Evolutionary conservation across 2,113 vertebrate species (phyloP).

Genomic region (Trogon surrucura): DNA sequence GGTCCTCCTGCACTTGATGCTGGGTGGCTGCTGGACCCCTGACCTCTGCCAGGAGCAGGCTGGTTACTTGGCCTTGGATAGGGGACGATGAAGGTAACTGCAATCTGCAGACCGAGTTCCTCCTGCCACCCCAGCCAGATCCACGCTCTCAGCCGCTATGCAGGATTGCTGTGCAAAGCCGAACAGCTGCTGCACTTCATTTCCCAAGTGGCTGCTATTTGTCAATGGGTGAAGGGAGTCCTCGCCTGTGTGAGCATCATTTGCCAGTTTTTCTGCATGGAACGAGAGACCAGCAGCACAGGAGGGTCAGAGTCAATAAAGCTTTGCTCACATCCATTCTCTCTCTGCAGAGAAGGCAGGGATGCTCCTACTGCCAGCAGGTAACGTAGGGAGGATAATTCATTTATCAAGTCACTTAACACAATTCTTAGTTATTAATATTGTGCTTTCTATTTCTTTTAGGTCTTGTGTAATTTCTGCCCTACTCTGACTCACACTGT

Average conservation of each 20-base stretch:
- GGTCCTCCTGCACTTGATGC: background rate
- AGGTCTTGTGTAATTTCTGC: background rate
- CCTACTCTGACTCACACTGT: conserved; percentile 14
- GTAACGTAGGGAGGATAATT: background rate
- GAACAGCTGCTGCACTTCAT: background rate
- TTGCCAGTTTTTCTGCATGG: background rate
- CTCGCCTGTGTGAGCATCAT: fast-evolving
- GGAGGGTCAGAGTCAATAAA: background rate
- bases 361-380: background rate
- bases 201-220: background rate
- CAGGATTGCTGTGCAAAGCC: background rate
- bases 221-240: background rate
- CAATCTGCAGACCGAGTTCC: background rate
- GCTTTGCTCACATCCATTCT: background rate
- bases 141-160: background rate
- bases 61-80: background rate
- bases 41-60: background rate
- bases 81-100: background rate
- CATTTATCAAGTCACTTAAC: background rate
- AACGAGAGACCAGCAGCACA: background rate
- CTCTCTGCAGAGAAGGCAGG: background rate
- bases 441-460: background rate
- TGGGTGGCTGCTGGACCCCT: background rate
- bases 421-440: conserved; percentile 28
- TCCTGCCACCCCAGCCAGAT: background rate